Evolutionary conservation across 2,888 invertebrate genomes (phyloP).

Genomic region (Coleophora deauratella): DNA sequence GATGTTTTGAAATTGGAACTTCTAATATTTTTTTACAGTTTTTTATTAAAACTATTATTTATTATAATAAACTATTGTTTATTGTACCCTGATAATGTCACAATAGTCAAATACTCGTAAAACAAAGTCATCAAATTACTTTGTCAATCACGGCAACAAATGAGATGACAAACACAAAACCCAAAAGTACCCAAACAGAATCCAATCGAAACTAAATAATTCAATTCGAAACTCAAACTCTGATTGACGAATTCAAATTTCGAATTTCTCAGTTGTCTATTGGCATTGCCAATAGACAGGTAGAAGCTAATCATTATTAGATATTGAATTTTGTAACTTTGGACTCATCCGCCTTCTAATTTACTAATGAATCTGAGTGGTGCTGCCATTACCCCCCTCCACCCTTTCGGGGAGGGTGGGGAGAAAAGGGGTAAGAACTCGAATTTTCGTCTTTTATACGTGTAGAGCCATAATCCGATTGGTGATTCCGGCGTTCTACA

Average conservation of each 20-base stretch:
- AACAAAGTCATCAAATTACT: slow-evolving; percentile 35
- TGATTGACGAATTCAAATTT: slow-evolving; percentile 61
- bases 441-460: slow-evolving; percentile 72
- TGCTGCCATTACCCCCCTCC: slow-evolving; percentile 55
- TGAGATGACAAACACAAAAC: slow-evolving; percentile 46
- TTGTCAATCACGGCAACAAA: slow-evolving; percentile 22
- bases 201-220: slow-evolving; percentile 70
- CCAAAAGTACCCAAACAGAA: slow-evolving; percentile 47
- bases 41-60: no score
- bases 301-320: slow-evolving; percentile 68
- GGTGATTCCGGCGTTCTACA: slow-evolving; percentile 65
- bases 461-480: slow-evolving; percentile 72
- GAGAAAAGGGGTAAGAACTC: slow-evolving; percentile 61
- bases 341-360: slow-evolving; percentile 75
- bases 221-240: slow-evolving; percentile 58
- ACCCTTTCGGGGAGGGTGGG: slow-evolving; percentile 25
- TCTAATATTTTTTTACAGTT: no score
- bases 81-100: neutral
- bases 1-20: slow-evolving; percentile 2
- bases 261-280: slow-evolving; percentile 18
- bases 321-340: slow-evolving; percentile 75
- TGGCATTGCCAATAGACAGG: slow-evolving; percentile 17
- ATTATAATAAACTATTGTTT: no score
- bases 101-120: slow-evolving; percentile 14
- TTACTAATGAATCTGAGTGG: slow-evolving; percentile 75